A percentile compares a stretch with the other conserved stretches of the same genome.
Conservation (phyloP, 1,140 invertebrate species). For the Gonatopus flavifemur region DNA sequence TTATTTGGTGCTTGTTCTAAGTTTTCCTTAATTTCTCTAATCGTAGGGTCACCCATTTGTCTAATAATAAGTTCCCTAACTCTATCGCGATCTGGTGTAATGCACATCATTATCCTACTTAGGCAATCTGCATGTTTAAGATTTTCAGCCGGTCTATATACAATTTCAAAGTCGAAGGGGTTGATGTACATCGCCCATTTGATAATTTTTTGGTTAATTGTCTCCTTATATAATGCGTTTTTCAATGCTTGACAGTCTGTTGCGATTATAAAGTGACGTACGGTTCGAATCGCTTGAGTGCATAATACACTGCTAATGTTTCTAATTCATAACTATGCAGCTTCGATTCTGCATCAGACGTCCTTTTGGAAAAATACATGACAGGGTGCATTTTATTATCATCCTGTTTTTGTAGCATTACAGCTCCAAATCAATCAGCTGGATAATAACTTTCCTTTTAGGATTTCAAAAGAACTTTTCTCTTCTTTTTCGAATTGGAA, state of each 20-base stretch:
- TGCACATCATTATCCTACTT: too few species aligned
- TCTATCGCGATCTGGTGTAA: too few species aligned
- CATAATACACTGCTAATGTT: background rate
- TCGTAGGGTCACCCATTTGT: too few species aligned
- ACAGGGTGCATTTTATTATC: background rate
- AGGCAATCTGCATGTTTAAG: background rate
- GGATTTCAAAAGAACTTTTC: background rate
- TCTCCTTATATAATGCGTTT: background rate
- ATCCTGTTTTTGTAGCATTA: background rate
- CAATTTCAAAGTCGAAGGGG: background rate
- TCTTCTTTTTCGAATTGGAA: background rate
- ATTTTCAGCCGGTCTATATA: background rate
- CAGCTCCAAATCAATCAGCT: background rate
- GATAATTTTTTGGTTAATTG: background rate
- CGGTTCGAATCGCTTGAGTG: background rate
- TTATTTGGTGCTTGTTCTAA: too few species aligned
- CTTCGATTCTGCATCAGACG: background rate
- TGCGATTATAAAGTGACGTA: conserved; percentile 2
- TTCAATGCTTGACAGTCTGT: background rate
- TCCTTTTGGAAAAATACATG: background rate
- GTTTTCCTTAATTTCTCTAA: too few species aligned
- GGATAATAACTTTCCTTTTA: background rate
- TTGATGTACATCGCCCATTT: background rate
- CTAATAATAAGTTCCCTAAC: too few species aligned
- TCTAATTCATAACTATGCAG: background rate